Conservation (phyloP, 2,113 vertebrate species). For the Phyllopteryx taeniolatus region DNA sequence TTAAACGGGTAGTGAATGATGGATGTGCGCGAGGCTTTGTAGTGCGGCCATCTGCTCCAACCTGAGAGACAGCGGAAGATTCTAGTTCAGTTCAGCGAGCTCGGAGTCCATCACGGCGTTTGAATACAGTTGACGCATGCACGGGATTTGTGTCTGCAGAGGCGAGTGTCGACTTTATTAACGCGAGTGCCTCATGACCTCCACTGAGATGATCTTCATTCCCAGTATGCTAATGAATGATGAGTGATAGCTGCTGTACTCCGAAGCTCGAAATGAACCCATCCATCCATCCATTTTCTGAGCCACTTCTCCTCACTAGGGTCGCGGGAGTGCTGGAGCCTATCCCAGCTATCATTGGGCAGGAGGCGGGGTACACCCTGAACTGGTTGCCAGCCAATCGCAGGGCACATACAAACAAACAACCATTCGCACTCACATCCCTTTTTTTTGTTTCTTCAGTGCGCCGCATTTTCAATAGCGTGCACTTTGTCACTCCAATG, state of each 20-base stretch:
- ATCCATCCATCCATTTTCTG: too few relatives aligned
- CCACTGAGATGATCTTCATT: slow-evolving; percentile 27
- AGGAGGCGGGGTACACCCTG: too few relatives aligned
- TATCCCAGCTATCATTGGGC: too few relatives aligned
- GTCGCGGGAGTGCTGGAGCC: too few relatives aligned
- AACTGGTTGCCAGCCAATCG: too few relatives aligned
- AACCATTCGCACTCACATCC: too few relatives aligned
- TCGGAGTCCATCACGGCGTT: slow-evolving; percentile 24
- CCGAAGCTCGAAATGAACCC: slow-evolving; percentile 36
- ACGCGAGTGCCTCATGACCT: slow-evolving; percentile 9
- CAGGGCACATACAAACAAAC: too few relatives aligned
- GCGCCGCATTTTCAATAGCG: slow-evolving; percentile 14
- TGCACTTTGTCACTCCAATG: slow-evolving; percentile 10
- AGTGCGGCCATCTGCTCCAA: slow-evolving; percentile 53
- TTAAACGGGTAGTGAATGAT: slow-evolving; percentile 51
- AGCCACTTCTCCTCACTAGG: too few relatives aligned
- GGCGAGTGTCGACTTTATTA: slow-evolving; percentile 12
- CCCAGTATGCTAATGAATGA: slow-evolving; percentile 32
- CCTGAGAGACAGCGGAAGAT: slow-evolving; percentile 29
- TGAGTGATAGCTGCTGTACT: background rate
- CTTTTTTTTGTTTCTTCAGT: slow-evolving; percentile 8
- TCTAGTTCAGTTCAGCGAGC: slow-evolving; percentile 40
- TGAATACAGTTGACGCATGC: slow-evolving; percentile 31
- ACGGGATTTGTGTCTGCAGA: slow-evolving; percentile 19
- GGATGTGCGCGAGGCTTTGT: slow-evolving; percentile 33